These are phyloP conservation scores for Rallus crepitans DNA, from an alignment of 2,797 vertebrate species.

Conservation along the genomic window DNA sequence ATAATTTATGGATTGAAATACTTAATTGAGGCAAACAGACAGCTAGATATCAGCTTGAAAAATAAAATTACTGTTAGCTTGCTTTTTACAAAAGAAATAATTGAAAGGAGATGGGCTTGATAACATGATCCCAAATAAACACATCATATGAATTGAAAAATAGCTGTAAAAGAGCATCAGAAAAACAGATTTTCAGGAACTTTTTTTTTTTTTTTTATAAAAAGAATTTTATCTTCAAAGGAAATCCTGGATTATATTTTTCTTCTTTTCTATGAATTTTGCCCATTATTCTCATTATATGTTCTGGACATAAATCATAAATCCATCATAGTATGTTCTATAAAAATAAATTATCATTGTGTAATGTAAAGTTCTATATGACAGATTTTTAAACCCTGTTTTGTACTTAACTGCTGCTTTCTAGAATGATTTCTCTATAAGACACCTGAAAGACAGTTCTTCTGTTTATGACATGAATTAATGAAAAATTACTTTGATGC, in stretches of 20 bases:
- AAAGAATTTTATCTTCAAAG: neutral
- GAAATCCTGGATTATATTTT: neutral
- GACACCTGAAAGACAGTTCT: neutral
- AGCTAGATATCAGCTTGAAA: slow-evolving; percentile 60
- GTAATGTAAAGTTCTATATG: neutral
- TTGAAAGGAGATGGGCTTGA: neutral
- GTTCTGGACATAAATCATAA: neutral
- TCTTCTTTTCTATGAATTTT: neutral
- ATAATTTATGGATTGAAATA: slow-evolving; percentile 61
- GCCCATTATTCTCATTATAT: neutral
- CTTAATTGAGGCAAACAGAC: slow-evolving; percentile 58
- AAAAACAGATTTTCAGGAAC: neutral
- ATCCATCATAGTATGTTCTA: neutral
- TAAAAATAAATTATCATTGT: neutral
- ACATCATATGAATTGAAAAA: neutral
- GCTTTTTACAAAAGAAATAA: slow-evolving; percentile 36
- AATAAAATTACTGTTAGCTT: slow-evolving; percentile 59
- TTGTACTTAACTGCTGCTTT: neutral
- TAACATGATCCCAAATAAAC: neutral
- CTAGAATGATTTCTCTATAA: neutral
- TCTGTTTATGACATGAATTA: neutral
- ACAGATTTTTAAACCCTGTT: neutral
- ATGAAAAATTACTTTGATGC: neutral
- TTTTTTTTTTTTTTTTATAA: neutral
- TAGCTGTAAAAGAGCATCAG: neutral